Evolutionary conservation across 2,888 invertebrate genomes (phyloP).

Genomic region (Folsomia manolachei): DNA sequence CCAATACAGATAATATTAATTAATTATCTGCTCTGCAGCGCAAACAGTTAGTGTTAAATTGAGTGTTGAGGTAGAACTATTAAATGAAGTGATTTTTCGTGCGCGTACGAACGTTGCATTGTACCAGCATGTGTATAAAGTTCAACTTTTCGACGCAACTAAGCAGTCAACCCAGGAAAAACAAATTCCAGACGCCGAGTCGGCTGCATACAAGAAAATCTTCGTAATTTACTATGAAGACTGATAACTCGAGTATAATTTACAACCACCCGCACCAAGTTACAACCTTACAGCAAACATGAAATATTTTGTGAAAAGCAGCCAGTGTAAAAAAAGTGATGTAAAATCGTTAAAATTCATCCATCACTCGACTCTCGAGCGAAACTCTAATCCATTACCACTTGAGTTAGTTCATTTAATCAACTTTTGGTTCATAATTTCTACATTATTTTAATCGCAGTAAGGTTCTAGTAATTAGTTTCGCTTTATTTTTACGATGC

Average conservation of each 20-base stretch:
- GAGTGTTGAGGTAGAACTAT: too few relatives aligned
- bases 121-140: background rate
- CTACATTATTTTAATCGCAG: background rate
- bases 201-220: background rate
- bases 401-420: background rate
- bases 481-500: background rate
- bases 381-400: background rate
- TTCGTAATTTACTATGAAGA: background rate
- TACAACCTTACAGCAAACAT: background rate
- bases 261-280: background rate
- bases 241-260: constrained; percentile 1
- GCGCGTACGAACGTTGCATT: background rate
- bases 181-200: background rate
- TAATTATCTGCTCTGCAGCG: background rate
- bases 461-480: background rate
- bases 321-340: background rate
- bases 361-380: background rate
- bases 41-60: background rate
- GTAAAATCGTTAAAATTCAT: too few relatives aligned
- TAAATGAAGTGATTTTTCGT: background rate
- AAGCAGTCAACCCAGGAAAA: background rate
- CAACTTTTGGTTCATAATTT: background rate
- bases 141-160: background rate
- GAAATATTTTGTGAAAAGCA: background rate
- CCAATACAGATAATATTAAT: background rate